These are phyloP conservation scores for Dromaius novaehollandiae DNA, from an alignment of 2,113 vertebrate genomes.

Conservation along the genomic window DNA sequence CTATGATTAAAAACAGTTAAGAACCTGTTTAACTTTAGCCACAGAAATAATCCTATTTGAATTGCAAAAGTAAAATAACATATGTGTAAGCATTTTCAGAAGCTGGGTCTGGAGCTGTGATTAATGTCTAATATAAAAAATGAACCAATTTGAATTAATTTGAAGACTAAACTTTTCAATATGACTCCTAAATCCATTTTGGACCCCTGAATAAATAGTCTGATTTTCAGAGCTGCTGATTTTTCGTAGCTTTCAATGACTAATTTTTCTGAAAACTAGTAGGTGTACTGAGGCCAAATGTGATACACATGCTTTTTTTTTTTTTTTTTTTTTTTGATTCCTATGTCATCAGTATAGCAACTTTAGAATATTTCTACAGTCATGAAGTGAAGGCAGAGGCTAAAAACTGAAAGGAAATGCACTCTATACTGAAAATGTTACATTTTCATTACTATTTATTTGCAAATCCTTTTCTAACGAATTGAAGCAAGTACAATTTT, in stretches of 20 bases:
- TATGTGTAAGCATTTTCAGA: neutral
- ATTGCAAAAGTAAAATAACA: neutral
- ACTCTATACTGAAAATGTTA: neutral
- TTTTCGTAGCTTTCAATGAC: neutral
- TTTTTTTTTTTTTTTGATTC: neutral
- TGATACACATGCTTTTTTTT: too few relatives aligned
- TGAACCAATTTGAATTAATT: neutral
- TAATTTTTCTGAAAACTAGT: neutral
- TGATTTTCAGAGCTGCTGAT: neutral
- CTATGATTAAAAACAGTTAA: neutral
- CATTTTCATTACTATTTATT: neutral
- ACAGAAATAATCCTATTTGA: neutral
- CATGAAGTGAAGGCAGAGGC: neutral
- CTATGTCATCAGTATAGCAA: neutral
- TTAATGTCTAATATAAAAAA: neutral
- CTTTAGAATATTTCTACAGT: fast-evolving
- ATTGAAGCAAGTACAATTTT: fast-evolving
- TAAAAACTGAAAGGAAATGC: fast-evolving
- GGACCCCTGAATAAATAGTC: neutral
- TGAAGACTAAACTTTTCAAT: neutral
- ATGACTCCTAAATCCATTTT: neutral
- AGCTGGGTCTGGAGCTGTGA: neutral
- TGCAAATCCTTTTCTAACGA: neutral
- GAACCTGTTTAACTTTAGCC: neutral
- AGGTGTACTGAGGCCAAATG: neutral